Percentiles rank a stretch among this genome's conserved stretches.
phyloP scores from a whole-genome alignment of 1,140 invertebrate genomes.

The Gryllus bimaculatus region DNA sequence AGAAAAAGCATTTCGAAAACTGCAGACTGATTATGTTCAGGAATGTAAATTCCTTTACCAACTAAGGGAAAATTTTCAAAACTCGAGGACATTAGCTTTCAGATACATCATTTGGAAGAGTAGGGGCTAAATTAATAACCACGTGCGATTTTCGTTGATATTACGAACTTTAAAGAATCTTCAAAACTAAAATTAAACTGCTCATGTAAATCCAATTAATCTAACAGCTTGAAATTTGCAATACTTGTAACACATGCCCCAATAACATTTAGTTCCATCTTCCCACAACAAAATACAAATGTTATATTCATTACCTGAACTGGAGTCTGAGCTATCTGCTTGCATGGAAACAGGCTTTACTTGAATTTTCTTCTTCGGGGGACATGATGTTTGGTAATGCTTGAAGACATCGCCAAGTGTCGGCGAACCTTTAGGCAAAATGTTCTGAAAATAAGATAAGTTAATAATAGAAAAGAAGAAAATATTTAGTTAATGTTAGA shows the following conservation, averaged over 20 bases:
- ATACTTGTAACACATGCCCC: too few species aligned
- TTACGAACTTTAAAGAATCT: background rate
- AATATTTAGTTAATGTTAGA: too few species aligned
- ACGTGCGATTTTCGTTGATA: background rate
- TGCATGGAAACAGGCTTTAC: conserved; percentile 26
- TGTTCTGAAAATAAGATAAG: conserved; percentile 32
- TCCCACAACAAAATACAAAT: background rate
- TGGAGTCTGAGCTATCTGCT: conserved; percentile 35
- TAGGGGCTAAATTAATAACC: background rate
- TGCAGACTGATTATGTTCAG: too few species aligned
- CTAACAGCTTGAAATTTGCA: background rate
- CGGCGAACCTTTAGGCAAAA: conserved; percentile 40
- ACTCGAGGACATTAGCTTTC: too few species aligned
- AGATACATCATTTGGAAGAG: too few species aligned
- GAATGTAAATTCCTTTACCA: too few species aligned
- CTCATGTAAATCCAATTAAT: background rate
- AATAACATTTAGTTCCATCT: too few species aligned
- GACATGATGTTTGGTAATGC: conserved; percentile 38
- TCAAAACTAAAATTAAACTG: background rate
- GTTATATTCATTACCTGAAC: conserved; percentile 25
- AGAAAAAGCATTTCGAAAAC: too few species aligned
- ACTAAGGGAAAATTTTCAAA: too few species aligned
- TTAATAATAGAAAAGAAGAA: too few species aligned
- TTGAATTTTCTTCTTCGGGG: conserved; percentile 32
- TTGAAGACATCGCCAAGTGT: conserved; percentile 38